A percentile compares a stretch with the other conserved stretches of the same genome.
These are phyloP conservation scores for Drosophila demipolita DNA, from an alignment of 2,888 invertebrate genomes.

Conservation along the genomic window DNA sequence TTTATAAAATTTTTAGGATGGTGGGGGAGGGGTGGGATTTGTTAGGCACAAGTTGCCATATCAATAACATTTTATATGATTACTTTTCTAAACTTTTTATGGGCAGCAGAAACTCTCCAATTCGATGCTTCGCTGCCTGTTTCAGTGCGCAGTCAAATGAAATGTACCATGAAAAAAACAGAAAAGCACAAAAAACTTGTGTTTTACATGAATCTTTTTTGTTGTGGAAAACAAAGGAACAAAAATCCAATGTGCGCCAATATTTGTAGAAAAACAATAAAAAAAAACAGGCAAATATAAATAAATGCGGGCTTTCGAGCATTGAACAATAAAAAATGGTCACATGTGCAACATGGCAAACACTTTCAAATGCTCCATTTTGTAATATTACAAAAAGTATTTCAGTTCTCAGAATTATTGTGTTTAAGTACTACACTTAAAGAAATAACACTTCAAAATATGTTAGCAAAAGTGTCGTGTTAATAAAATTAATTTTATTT, in stretches of 20 bases:
- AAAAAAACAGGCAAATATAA: conserved; percentile 39
- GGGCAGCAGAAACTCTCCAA: conserved; percentile 39
- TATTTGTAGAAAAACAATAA: conserved; percentile 59
- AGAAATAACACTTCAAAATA: background rate
- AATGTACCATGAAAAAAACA: conserved; percentile 71
- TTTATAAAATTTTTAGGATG: background rate
- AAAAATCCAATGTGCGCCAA: conserved; percentile 55
- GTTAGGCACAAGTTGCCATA: conserved; percentile 57
- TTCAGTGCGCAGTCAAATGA: conserved; percentile 53
- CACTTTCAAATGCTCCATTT: conserved; percentile 32
- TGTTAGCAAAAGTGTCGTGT: background rate
- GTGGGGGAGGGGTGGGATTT: conserved; percentile 2
- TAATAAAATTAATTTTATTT: background rate
- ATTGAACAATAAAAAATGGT: conserved; percentile 76
- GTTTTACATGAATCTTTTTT: conserved; percentile 31
- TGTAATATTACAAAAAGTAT: background rate
- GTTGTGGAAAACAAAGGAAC: background rate
- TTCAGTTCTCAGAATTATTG: background rate
- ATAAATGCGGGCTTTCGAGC: conserved; percentile 60
- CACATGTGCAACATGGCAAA: conserved; percentile 67
- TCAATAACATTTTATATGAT: conserved; percentile 79
- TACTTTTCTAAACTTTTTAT: conserved; percentile 80
- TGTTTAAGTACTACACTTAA: background rate
- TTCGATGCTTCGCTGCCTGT: conserved; percentile 34
- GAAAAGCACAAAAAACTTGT: conserved; percentile 49